These are phyloP conservation scores for Hemibagrus wyckioides DNA, from an alignment of 2,113 vertebrate genomes.

Conservation along the genomic window DNA sequence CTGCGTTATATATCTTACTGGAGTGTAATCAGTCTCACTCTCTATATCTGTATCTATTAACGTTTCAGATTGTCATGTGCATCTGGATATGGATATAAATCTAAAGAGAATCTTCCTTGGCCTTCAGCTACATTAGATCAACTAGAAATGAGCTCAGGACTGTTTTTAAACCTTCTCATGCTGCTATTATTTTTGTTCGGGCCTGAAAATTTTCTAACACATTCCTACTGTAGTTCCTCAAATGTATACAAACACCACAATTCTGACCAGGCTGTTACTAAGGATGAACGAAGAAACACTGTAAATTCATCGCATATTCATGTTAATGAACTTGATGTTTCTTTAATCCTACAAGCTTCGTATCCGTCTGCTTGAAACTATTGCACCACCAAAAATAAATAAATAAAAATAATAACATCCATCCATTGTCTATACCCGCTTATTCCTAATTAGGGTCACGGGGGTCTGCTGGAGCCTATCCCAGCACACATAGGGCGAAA, in stretches of 20 bases:
- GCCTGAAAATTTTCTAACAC: not conserved
- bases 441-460: too few species aligned
- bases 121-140: not conserved
- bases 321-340: not conserved
- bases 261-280: not conserved
- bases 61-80: not conserved
- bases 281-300: not conserved
- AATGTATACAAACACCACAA: not conserved
- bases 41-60: not conserved
- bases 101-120: not conserved
- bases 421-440: too few species aligned
- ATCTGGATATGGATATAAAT: not conserved
- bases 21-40: not conserved
- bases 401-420: not conserved
- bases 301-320: not conserved
- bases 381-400: not conserved
- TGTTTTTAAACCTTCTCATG: not conserved
- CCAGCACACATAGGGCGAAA: too few species aligned
- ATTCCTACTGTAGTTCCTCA: not conserved
- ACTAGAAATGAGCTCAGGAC: not conserved
- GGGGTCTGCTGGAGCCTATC: too few species aligned
- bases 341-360: not conserved
- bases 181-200: not conserved
- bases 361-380: not conserved
- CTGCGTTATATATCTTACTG: constrained; percentile 53